Evolutionary conservation across 2,888 invertebrate genomes (phyloP), one percentile per base, ranked within the genome.

Genomic region (Ormyrus thymus): DNA sequence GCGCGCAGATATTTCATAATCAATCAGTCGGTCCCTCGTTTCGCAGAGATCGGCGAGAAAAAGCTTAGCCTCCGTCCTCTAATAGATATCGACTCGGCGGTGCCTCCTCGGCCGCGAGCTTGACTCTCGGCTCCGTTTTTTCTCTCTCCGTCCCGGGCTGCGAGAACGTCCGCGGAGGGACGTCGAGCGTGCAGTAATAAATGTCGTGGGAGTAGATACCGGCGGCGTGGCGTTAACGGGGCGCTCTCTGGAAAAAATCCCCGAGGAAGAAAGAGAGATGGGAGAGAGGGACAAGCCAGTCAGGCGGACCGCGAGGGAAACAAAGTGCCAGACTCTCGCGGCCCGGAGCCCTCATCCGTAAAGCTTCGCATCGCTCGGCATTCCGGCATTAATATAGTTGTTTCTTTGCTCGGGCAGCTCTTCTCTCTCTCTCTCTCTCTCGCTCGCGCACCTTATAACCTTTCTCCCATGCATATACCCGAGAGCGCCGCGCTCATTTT

Each of bases 301-400:
- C 29, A 29, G 4, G 58, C 15, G 13, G 55, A 69, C 7, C 68
- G 58, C 61, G 13, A 62, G n/a, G 56, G 73, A 82, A 83, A 84
- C 82, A 82, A 84, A 84, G 81, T 84, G 82, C 80, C 81, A 81
- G 70, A 76, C 82, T 79, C 81, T 77, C 81, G 51, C 65, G 74
- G 74, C 74, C 77, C 78, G 65, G 77, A 79, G 81, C 70, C 81
- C 83, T 82, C 83, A 80, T 81, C 80, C 79, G 79, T 80, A 83
- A 82, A 81, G 65, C 55, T 82, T 51, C 76, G 76, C 81, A 51
- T 76, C 81, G 80, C 79, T 72, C 79, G 78, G 83, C 82, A 81
- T 83, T 82, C 82, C 82, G 80, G 79, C 83, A 84, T 84, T 84
- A 84, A 84, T 84, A 84, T 83, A 84, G 83, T 84, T 82, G 81